phyloP scores from a whole-genome alignment of 2,797 vertebrate species.

The Paedocypris micromegethes region DNA sequence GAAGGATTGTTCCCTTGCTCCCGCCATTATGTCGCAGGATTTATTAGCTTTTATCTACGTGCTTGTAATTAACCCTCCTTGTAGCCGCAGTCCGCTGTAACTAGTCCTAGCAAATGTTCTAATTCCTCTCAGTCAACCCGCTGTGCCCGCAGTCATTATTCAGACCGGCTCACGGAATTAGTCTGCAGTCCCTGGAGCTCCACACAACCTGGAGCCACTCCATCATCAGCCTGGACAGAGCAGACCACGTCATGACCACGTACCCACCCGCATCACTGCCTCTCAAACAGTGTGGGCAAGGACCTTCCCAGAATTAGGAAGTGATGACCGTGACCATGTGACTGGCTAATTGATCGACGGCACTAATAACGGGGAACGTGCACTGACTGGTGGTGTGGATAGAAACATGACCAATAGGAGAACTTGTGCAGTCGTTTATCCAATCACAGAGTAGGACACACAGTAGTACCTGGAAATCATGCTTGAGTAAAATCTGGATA shows the following conservation, averaged over 20 bases:
- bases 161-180: conserved; percentile 41
- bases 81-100: conserved; percentile 32
- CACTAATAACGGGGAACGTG: no score
- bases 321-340: no score
- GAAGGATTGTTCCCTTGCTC: conserved; percentile 59
- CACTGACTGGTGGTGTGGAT: no score
- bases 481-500: no score
- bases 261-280: conserved; percentile 1
- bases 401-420: no score
- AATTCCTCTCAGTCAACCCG: conserved; percentile 54
- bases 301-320: not conserved
- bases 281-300: conserved; percentile 3
- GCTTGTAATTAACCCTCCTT: conserved; percentile 72
- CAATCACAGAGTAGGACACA: no score
- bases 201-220: conserved; percentile 41
- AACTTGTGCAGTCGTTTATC: no score
- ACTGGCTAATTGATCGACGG: no score
- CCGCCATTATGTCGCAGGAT: conserved; percentile 72
- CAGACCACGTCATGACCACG: conserved; percentile 11
- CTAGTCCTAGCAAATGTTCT: conserved; percentile 49
- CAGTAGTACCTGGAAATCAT: no score
- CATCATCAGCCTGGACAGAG: conserved; percentile 36
- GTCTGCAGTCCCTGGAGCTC: conserved; percentile 31
- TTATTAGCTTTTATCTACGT: conserved; percentile 77
- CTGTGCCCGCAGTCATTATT: conserved; percentile 48